Evolutionary conservation across 2,113 vertebrate species (phyloP).

Genomic region (Blennius ocellaris): DNA sequence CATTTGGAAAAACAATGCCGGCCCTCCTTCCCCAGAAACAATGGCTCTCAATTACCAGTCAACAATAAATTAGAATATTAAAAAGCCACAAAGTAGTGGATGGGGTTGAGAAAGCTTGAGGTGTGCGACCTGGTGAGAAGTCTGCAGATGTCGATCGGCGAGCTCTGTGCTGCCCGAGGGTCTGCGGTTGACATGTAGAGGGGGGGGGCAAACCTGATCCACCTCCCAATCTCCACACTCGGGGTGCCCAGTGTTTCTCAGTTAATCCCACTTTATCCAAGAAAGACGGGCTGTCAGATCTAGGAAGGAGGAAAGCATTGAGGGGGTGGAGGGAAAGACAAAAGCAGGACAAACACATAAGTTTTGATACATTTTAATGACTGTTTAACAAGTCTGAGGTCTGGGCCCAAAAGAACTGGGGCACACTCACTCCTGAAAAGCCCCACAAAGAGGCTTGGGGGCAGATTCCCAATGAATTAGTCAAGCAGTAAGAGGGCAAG

Average conservation of each 20-base stretch:
- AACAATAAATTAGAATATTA: constrained; percentile 81
- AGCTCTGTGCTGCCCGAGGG: constrained; percentile 36
- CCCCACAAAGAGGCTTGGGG: constrained; percentile 45
- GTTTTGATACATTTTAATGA: constrained; percentile 79
- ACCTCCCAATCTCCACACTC: constrained; percentile 9
- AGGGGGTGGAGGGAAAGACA: constrained; percentile 43
- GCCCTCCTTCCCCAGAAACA: constrained; percentile 64
- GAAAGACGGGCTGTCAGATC: constrained; percentile 89
- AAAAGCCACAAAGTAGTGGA: constrained; percentile 64
- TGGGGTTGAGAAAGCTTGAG: constrained; percentile 61
- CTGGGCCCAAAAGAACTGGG: constrained; percentile 42
- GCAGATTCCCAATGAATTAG: constrained; percentile 58
- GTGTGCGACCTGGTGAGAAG: constrained; percentile 81
- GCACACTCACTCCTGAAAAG: constrained; percentile 47
- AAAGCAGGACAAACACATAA: constrained; percentile 68
- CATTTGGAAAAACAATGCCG: constrained; percentile 60
- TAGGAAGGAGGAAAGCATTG: constrained; percentile 51
- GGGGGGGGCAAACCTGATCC: constrained; percentile 28
- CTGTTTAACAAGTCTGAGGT: constrained; percentile 67
- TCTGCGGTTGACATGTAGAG: constrained; percentile 56
- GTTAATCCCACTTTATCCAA: constrained; percentile 90
- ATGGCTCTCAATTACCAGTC: constrained; percentile 73
- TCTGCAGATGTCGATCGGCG: constrained; percentile 75
- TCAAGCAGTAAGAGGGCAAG: constrained; percentile 51
- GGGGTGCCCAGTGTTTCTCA: constrained; percentile 28